Evolutionary conservation across 2,113 vertebrate species (phyloP).

Genomic region (Danionella cerebrum): DNA sequence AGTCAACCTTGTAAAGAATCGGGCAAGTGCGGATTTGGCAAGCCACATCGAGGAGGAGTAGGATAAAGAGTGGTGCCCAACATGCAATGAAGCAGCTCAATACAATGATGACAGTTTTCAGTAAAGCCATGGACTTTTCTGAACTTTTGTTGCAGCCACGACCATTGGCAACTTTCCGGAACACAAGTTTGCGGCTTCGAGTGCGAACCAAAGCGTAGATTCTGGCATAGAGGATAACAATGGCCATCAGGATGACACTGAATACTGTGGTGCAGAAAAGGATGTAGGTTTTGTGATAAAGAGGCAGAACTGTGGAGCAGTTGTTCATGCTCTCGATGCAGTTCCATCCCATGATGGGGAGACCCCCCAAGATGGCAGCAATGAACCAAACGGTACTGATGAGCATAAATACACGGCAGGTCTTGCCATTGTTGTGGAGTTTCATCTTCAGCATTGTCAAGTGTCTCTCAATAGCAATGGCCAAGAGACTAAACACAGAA

Average conservation of each 20-base stretch:
- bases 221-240: slow-evolving; percentile 89
- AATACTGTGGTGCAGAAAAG: slow-evolving; percentile 96
- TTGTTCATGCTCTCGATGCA: slow-evolving; percentile 69
- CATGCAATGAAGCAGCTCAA: slow-evolving; percentile 93
- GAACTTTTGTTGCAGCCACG: slow-evolving; percentile 77
- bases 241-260: slow-evolving; percentile 83
- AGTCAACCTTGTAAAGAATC: slow-evolving; percentile 86
- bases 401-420: slow-evolving; percentile 85
- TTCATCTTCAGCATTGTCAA: slow-evolving; percentile 98
- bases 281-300: slow-evolving; percentile 98
- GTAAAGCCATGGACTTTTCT: slow-evolving; percentile 88
- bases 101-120: slow-evolving; percentile 96
- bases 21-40: slow-evolving; percentile 76
- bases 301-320: slow-evolving; percentile 91
- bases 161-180: slow-evolving; percentile 81
- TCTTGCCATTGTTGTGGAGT: slow-evolving; percentile 86
- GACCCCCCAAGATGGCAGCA: slow-evolving; percentile 76
- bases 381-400: slow-evolving; percentile 93
- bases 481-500: slow-evolving; percentile 92
- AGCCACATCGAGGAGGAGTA: slow-evolving; percentile 90
- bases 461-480: slow-evolving; percentile 93
- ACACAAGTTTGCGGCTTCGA: slow-evolving; percentile 84
- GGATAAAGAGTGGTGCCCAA: slow-evolving; percentile 93
- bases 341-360: slow-evolving; percentile 96
- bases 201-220: slow-evolving; percentile 91